Percentiles rank a stretch among this genome's conserved stretches.
Evolutionary conservation across 1,140 invertebrate species (phyloP).

Genomic region (Drosophila repletoides): DNA sequence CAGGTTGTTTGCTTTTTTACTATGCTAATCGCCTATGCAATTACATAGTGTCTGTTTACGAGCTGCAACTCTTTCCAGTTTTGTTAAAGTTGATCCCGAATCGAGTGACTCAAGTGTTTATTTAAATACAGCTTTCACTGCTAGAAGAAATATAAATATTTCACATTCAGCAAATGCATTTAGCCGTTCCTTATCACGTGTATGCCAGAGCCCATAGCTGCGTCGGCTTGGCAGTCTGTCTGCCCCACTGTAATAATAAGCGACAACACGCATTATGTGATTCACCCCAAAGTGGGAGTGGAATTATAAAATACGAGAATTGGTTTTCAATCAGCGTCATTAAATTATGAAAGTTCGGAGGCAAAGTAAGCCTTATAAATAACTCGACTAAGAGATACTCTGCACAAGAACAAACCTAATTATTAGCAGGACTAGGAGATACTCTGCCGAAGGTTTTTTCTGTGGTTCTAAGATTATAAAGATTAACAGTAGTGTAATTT

Average conservation of each 20-base stretch:
- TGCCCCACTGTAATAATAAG: neutral
- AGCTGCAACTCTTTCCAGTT: constrained; percentile 18
- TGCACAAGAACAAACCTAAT: too few species aligned
- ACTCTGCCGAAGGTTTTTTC: too few species aligned
- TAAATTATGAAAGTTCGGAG: neutral
- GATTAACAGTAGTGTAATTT: too few species aligned
- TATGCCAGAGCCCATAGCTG: too few species aligned
- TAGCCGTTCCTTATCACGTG: constrained; percentile 21
- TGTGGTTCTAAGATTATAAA: too few species aligned
- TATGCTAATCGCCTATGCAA: too few species aligned
- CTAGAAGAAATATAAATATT: constrained; percentile 1
- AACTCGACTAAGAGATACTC: too few species aligned
- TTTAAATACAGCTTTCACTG: constrained; percentile 30
- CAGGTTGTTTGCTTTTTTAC: too few species aligned
- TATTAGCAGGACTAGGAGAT: too few species aligned
- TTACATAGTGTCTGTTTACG: neutral
- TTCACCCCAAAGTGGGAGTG: neutral
- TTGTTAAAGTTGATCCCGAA: constrained; percentile 2
- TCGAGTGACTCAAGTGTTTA: constrained; percentile 21
- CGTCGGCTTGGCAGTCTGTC: neutral
- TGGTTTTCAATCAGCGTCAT: neutral
- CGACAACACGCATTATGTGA: constrained; percentile 1
- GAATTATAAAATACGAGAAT: neutral
- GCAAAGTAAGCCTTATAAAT: too few species aligned
- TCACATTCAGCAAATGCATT: constrained; percentile 3